These are phyloP conservation scores for Styela plicata DNA, from an alignment of 23 tunicate genomes.

Conservation along the genomic window DNA sequence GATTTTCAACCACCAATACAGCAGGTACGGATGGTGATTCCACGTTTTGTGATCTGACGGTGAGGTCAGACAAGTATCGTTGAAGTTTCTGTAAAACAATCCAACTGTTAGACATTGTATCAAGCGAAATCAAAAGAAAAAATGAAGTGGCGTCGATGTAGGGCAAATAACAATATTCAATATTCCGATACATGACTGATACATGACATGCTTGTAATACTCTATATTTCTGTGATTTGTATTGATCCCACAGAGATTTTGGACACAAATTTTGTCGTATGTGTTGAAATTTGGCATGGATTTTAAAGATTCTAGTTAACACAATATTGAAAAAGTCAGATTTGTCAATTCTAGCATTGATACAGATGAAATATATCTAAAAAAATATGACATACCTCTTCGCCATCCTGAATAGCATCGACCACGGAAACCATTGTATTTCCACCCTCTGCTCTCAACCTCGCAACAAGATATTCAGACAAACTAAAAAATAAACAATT, in stretches of 20 bases:
- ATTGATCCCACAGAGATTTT: too few species aligned
- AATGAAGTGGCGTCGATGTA: too few species aligned
- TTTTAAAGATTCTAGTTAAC: too few species aligned
- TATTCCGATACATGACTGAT: too few species aligned
- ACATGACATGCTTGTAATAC: too few species aligned
- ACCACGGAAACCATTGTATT: slow-evolving; percentile 29
- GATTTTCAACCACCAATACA: slow-evolving; percentile 68
- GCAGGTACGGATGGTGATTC: slow-evolving; percentile 26
- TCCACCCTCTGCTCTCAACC: slow-evolving; percentile 24
- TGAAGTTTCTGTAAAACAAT: slow-evolving; percentile 51
- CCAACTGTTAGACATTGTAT: too few species aligned
- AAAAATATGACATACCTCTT: slow-evolving; percentile 37
- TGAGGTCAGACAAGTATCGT: slow-evolving; percentile 27
- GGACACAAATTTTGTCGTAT: too few species aligned
- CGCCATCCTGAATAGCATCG: slow-evolving; percentile 67
- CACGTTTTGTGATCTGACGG: slow-evolving; percentile 9
- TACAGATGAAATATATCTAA: neutral
- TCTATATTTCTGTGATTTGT: too few species aligned
- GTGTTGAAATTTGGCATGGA: too few species aligned
- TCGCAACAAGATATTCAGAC: slow-evolving; percentile 46
- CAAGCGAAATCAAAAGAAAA: too few species aligned
- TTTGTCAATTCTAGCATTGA: too few species aligned
- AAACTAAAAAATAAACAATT: slow-evolving; percentile 54
- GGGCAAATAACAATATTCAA: too few species aligned
- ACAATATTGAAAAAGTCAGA: neutral